Evolutionary conservation across 2,888 invertebrate genomes (phyloP).

Genomic region (Myopa tessellatipennis): DNA sequence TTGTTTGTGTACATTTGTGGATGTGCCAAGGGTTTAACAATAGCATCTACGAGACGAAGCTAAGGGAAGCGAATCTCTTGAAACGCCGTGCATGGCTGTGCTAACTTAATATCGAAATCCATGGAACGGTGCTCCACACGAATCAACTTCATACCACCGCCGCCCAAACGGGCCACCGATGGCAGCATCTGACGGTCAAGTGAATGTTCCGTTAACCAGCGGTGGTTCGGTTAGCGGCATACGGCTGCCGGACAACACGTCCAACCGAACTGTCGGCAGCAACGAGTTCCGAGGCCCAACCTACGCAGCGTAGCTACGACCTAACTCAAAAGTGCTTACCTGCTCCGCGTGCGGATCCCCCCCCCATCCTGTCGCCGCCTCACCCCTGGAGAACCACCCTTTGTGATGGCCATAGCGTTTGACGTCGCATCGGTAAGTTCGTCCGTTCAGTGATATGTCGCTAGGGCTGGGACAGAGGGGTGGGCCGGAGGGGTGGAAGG

Average conservation of each 20-base stretch:
- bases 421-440: slow-evolving; percentile 62
- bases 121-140: slow-evolving; percentile 10
- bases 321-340: slow-evolving; percentile 50
- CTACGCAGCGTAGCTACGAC: slow-evolving; percentile 49
- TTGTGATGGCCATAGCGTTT: slow-evolving; percentile 54
- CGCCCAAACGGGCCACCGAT: slow-evolving; percentile 37
- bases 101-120: slow-evolving; percentile 40
- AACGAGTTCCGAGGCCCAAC: slow-evolving; percentile 53
- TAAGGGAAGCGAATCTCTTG: slow-evolving; percentile 39
- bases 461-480: neutral
- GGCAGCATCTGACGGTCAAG: slow-evolving; percentile 54
- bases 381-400: neutral
- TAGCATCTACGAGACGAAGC: slow-evolving; percentile 38
- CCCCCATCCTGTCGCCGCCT: slow-evolving; percentile 23
- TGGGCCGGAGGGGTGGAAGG: neutral
- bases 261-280: slow-evolving; percentile 59
- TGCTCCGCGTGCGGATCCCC: slow-evolving; percentile 35
- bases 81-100: slow-evolving; percentile 32
- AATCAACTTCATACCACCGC: slow-evolving; percentile 3
- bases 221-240: slow-evolving; percentile 41
- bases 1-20: slow-evolving; percentile 12
- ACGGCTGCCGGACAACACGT: slow-evolving; percentile 56
- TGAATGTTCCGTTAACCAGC: slow-evolving; percentile 56
- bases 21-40: slow-evolving; percentile 32
- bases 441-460: slow-evolving; percentile 40